These are phyloP conservation scores for Quiscalus mexicanus DNA, from an alignment of 2,113 vertebrate species.

Conservation along the genomic window DNA sequence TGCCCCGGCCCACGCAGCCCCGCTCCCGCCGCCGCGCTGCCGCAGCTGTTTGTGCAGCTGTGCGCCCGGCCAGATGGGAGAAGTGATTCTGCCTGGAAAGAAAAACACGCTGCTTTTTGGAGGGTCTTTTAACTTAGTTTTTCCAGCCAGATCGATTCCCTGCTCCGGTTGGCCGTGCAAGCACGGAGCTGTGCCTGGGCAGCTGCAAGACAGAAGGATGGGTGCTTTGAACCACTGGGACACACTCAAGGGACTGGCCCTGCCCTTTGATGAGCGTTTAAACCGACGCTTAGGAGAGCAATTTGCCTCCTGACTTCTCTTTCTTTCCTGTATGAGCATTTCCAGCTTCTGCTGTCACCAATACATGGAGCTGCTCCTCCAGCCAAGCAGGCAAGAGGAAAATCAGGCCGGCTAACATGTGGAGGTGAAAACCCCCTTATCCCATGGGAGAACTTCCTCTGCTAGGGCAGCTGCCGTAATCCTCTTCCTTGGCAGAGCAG, in stretches of 20 bases:
- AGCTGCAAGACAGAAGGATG: background rate
- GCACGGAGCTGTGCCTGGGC: background rate
- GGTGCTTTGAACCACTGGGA: background rate
- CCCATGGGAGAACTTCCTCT: background rate
- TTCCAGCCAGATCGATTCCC: background rate
- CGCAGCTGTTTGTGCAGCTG: slow-evolving; percentile 35
- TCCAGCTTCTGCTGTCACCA: background rate
- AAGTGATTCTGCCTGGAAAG: slow-evolving; percentile 27
- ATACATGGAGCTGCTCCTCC: background rate
- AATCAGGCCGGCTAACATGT: background rate
- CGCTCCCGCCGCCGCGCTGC: fast-evolving
- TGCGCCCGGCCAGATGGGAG: background rate
- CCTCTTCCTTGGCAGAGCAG: background rate
- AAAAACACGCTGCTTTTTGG: background rate
- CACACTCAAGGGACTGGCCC: fast-evolving
- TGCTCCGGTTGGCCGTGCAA: fast-evolving
- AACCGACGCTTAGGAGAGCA: background rate
- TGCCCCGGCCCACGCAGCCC: too few relatives aligned
- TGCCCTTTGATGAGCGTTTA: background rate
- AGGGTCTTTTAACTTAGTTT: background rate
- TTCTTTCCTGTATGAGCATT: background rate
- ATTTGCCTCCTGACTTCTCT: background rate
- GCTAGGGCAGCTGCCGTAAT: background rate
- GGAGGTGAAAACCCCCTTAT: background rate
- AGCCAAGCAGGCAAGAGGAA: background rate